Conservation (phyloP, 2,888 invertebrate genomes). For the Pristionchus arcanus region DNA sequence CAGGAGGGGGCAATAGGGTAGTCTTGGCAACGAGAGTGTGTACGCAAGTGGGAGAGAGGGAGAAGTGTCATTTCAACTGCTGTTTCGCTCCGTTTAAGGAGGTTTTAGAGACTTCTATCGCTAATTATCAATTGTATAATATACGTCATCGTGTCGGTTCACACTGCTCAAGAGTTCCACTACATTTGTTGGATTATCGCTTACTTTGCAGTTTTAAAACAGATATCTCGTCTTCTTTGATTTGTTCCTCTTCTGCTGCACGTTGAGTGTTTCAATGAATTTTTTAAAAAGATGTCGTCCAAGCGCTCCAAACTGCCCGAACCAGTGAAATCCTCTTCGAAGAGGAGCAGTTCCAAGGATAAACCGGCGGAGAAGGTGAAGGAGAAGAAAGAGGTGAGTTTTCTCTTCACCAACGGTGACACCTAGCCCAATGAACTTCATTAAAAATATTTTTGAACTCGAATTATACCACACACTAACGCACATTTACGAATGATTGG, state of each 20-base stretch:
- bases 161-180: too few species aligned
- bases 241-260: too few species aligned
- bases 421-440: too few species aligned
- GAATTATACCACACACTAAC: neutral
- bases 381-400: neutral
- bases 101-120: neutral
- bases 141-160: too few species aligned
- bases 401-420: neutral
- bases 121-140: neutral
- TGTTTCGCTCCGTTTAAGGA: neutral
- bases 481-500: neutral
- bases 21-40: slow-evolving; percentile 16
- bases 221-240: too few species aligned
- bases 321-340: slow-evolving; percentile 12
- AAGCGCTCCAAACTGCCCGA: slow-evolving; percentile 34
- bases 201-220: too few species aligned
- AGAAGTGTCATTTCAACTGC: neutral
- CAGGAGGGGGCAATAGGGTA: neutral
- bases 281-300: neutral
- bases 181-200: too few species aligned
- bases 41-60: neutral
- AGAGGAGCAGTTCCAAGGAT: neutral
- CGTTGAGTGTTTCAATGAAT: too few species aligned
- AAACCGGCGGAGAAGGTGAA: neutral
- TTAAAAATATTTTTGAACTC: too few species aligned